Evolutionary conservation across 2,113 vertebrate genomes (phyloP).

Genomic region (Gracilinanus agilis): DNA sequence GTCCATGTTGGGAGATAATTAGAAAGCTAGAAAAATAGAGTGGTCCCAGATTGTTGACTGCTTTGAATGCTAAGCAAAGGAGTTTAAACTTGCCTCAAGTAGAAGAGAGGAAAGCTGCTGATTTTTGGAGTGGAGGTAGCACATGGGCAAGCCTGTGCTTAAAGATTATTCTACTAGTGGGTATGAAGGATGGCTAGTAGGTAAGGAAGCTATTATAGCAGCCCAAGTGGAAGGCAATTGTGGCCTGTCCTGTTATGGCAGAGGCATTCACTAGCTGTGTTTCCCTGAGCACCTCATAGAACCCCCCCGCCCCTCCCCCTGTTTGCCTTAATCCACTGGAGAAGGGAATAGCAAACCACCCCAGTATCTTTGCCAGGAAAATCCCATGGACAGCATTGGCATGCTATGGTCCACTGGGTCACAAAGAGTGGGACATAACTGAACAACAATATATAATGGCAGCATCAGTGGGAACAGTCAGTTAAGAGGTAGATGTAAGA

Average conservation of each 20-base stretch:
- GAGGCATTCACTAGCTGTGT: not conserved
- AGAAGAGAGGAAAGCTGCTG: not conserved
- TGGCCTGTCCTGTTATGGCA: not conserved
- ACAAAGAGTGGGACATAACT: not conserved
- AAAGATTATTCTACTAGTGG: not conserved
- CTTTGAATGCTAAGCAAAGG: not conserved
- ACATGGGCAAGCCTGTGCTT: not conserved
- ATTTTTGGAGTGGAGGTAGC: not conserved
- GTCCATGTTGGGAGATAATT: not conserved
- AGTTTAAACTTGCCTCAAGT: not conserved
- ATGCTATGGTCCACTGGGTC: not conserved
- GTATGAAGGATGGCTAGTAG: not conserved
- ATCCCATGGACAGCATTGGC: not conserved
- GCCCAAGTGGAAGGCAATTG: not conserved
- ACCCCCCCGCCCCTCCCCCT: too few species aligned
- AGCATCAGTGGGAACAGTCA: not conserved
- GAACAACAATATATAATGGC: not conserved
- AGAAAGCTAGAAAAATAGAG: not conserved
- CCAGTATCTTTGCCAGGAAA: not conserved
- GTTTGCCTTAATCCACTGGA: not conserved
- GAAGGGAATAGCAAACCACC: not conserved
- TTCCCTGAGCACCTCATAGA: not conserved
- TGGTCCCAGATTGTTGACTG: not conserved
- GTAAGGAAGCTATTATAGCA: not conserved
- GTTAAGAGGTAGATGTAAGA: not conserved